Percentiles rank a stretch among this genome's conserved stretches.
Evolutionary conservation across 2,113 vertebrate species (phyloP).

Genomic region (Platichthys stellatus): DNA sequence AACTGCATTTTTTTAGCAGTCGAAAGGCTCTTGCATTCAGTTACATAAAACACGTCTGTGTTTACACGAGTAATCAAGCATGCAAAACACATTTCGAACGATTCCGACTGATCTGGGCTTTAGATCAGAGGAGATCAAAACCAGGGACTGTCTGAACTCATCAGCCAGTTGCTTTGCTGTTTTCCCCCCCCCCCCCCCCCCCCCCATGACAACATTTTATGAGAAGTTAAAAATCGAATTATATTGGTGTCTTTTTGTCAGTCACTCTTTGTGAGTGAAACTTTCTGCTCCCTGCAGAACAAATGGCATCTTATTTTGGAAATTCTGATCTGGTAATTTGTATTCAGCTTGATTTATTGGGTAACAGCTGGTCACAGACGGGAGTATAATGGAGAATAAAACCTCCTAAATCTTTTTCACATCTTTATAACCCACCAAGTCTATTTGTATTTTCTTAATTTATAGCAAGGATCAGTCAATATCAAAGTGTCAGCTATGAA

Average conservation of each 20-base stretch:
- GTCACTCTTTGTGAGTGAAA: slow-evolving; percentile 14
- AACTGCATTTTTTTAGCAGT: slow-evolving; percentile 32
- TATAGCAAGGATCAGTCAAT: slow-evolving; percentile 39
- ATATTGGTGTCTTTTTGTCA: not conserved
- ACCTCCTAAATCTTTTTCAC: slow-evolving; percentile 56
- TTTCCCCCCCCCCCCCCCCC: not conserved
- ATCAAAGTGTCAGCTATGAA: slow-evolving; percentile 39
- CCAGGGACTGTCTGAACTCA: not conserved
- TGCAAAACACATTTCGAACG: slow-evolving; percentile 26
- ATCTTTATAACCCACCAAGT: slow-evolving; percentile 48
- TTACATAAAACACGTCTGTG: slow-evolving; percentile 27
- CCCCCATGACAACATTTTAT: not conserved
- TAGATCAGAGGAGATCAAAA: slow-evolving; percentile 32
- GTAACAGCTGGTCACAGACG: slow-evolving; percentile 62
- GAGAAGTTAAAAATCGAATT: slow-evolving; percentile 6
- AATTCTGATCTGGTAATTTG: slow-evolving; percentile 40
- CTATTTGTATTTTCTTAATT: slow-evolving; percentile 48
- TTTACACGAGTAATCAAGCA: slow-evolving; percentile 34
- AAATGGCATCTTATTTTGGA: slow-evolving; percentile 35
- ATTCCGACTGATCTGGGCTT: slow-evolving; percentile 1
- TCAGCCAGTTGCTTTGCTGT: not conserved
- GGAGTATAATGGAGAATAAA: slow-evolving; percentile 46
- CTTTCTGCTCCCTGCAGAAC: slow-evolving; percentile 22
- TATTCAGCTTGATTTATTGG: slow-evolving; percentile 61
- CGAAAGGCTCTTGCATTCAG: slow-evolving; percentile 7